Base-by-base conservation (phyloP, 2,113 vertebrate species). In the Oncorhynchus clarkii region DNA sequence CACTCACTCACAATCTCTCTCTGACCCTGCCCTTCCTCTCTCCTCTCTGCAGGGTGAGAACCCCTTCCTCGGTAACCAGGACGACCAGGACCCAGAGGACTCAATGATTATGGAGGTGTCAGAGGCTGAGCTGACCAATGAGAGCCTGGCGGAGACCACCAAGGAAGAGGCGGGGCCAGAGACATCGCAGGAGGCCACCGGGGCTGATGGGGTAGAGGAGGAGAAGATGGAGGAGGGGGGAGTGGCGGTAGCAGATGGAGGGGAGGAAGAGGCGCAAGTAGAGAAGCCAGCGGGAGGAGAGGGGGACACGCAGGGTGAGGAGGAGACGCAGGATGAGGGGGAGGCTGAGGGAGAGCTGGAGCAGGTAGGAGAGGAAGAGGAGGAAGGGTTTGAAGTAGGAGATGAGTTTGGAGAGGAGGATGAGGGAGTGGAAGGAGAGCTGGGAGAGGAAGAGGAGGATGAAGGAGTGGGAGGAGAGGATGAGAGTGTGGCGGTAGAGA, bases 11-110 rank as follows among this genome's bases (percentile, higher is more conserved):
- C 62, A 18, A 27, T 27, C 51, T 48, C 5, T 27, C 24, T 78
- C 27, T 74, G 26, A 9, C 18, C 18, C 13, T 2, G 57, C 51
- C 3, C 24, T 22, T 62, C 0, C 31, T n/a, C n/a, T n/a, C n/a
- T n/a, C n/a, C n/a, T n/a, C 8, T 57, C 3, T 27, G 0, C 59
- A 98, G 97, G 97, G 97, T 0, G 97, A 98, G 79, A 97, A 98
- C 85, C 97, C 97, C 0, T 98, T 98, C 86, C 90, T 85, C 0
- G 95, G 95, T 76, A 94, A 94, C 81, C 94, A 92, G 0, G 96
- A 97, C 8, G 93, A 93, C n/a, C 89, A 92, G 73, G 93, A 93
- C 65, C 88, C 86, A 0, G 92, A 93, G 5, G 92, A 93, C 57
- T 91, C 90, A 3, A 85, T 92, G 86, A 81, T 67, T 7, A 91